Evolutionary conservation across 2,888 invertebrate species (phyloP), one percentile per base, ranked within the genome.

Genomic region (Alcis repandata): DNA sequence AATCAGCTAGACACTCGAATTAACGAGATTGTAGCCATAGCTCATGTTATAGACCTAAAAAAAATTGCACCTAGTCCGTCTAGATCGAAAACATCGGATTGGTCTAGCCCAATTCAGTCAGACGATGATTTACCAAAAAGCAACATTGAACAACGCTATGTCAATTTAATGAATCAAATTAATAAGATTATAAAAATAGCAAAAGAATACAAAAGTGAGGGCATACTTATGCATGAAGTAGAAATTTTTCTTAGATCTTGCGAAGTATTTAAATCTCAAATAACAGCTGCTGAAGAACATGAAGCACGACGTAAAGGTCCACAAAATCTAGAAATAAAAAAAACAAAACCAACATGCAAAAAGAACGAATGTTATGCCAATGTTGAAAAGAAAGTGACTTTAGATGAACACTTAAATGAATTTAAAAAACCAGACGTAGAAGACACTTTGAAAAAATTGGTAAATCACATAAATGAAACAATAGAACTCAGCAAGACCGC

Each of bases 401-500:
- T 49, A 15, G 71, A 77, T 15, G 32, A 64, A 48, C 64, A 66
- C 38, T 76, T 70, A 66, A 61, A 58, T 2, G 13, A 32, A 22
- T 66, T 32, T 19, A 17, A 6, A 15, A 72, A 62, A 38, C 67
- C 61, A 36, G 7, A 45, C 20, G 8, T 41, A 36, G 52, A 49
- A 10, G 59, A 67, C 17, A 63, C 54, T 17, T 10, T 74, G 33
- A 36, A 56, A 8, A 73, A 71, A 62, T 53, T 85, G 57, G 59
- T 73, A 1, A 67, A 51, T 22, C 75, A 82, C 43, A 73, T 84
- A 22, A 70, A 81, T 41, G 67, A 77, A 36, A 77, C 79, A 3
- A 77, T 83, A 54, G 61, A 68, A 33, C 48, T 82, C 13, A 78
- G 78, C 27, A 76, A 69, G 59, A 69, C 76, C 70, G 79, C 77